Base-by-base conservation (phyloP, 1,140 invertebrate genomes). In the Scaptodrosophila lebanonensis region DNA sequence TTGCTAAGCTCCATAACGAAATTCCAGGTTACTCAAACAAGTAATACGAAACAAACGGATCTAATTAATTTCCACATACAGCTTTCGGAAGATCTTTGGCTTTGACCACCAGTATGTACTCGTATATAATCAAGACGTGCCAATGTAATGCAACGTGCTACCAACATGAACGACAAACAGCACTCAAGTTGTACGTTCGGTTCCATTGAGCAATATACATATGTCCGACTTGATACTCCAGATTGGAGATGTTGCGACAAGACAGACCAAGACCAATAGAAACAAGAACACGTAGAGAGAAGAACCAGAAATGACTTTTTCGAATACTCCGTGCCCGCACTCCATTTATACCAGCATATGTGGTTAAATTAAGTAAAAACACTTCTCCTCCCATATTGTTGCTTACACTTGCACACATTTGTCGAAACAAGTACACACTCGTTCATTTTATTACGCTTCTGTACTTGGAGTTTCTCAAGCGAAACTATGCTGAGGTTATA, bases 401-500 rank as follows among this genome's bases (percentile, higher is more conserved):
- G 27, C 52, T 18, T 57, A 32, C 44, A 33, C 39, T 58, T 33
- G 60, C 29, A 44, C 59, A 50, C 59, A 63, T 63, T 63, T 63
- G 59, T 63, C 36, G 1, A 42, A 36, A 42, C 57, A 56, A 62
- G 48, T 62, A 43, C 43, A 44, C 4, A 11, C 45, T 22, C 47
- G 30, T 20, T 48, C 11, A 32, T 30, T n/a, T 36, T 42, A 38
- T 30, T 30, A 25, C 3, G 16, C 50, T 50, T 57, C 16, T 47
- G 51, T 68, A 69, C 64, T 48, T 30, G 48, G 42, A 48, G 36
- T 72, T 75, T 75, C 75, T 83, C 62, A 63, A 82, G 70, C 75
- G 75, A 82, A 70, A 82, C 75, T 75, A 36, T 42, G 49, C 15
- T 65, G 35, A 79, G 75, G 66, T 79, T 76, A 82, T 57, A 82